Percentiles rank a stretch among this genome's conserved stretches.
These are phyloP conservation scores for Crambe crambe DNA, from an alignment of 37 sponge, comb jelly and placozoan genomes.

Conservation along the genomic window DNA sequence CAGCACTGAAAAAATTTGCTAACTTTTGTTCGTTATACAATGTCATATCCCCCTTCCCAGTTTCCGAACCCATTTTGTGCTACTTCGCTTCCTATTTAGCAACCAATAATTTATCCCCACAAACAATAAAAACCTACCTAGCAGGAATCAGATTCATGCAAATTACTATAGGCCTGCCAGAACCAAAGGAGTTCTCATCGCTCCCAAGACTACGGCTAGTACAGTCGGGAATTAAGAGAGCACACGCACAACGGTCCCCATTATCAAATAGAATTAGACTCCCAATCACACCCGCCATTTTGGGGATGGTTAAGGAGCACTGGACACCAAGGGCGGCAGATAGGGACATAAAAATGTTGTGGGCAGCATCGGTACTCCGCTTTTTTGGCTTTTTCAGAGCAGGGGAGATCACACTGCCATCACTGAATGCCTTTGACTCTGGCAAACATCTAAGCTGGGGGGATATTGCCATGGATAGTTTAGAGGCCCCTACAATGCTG, in stretches of 20 bases:
- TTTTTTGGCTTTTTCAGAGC: too few relatives aligned
- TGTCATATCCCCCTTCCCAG: conserved; percentile 44
- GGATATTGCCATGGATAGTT: too few relatives aligned
- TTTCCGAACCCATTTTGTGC: conserved; percentile 30
- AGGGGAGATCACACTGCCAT: too few relatives aligned
- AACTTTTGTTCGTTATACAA: conserved; percentile 32
- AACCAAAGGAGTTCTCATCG: conserved; percentile 28
- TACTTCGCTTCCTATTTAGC: conserved; percentile 41
- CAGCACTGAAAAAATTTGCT: conserved; percentile 26
- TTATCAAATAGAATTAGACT: conserved; percentile 4
- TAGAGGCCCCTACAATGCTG: too few relatives aligned
- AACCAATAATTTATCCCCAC: conserved; percentile 12
- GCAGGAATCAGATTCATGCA: conserved; percentile 53
- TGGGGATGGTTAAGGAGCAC: not conserved
- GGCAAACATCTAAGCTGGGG: too few relatives aligned
- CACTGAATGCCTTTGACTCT: too few relatives aligned
- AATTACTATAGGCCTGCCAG: conserved; percentile 33
- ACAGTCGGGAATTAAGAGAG: conserved; percentile 35
- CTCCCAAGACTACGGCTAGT: conserved; percentile 42
- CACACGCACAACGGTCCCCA: not conserved
- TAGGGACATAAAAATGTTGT: not conserved
- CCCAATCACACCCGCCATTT: conserved; percentile 46
- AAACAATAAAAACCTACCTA: conserved; percentile 58
- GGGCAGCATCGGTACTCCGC: not conserved
- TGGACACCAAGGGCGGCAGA: not conserved